Conservation (phyloP, 2,888 invertebrate species). For the Cantharis flavilabris region DNA sequence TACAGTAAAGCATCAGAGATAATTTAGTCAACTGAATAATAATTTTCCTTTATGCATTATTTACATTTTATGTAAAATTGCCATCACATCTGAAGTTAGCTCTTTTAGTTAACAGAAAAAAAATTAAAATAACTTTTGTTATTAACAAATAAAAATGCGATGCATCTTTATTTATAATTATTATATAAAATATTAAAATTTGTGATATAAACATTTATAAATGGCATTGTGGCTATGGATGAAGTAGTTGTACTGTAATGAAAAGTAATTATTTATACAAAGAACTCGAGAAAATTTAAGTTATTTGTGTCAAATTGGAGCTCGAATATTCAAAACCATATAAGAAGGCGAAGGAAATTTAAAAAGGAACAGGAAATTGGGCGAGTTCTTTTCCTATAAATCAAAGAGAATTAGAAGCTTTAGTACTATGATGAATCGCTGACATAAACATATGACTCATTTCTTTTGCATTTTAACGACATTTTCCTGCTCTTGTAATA, state of each 20-base stretch:
- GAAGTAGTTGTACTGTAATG: neutral
- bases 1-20: constrained; percentile 4
- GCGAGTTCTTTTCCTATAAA: constrained; percentile 31
- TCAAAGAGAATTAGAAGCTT: constrained; percentile 33
- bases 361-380: constrained; percentile 32
- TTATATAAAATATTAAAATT: no score
- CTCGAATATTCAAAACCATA: constrained; percentile 16
- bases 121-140: no score
- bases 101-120: no score
- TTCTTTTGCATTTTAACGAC: constrained; percentile 23
- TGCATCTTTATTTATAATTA: no score
- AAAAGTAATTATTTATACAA: neutral
- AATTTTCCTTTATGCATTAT: no score
- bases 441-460: constrained; percentile 26
- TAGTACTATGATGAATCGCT: constrained; percentile 33
- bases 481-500: constrained; percentile 17
- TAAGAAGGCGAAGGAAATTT: constrained; percentile 21
- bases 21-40: neutral
- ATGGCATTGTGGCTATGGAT: neutral
- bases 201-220: neutral
- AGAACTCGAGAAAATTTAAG: neutral
- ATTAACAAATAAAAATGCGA: neutral
- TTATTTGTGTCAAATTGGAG: constrained; percentile 19
- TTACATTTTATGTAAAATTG: no score
- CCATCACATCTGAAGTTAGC: no score